Conservation (phyloP, 2,113 vertebrate species). For the Peromyscus maniculatus region DNA sequence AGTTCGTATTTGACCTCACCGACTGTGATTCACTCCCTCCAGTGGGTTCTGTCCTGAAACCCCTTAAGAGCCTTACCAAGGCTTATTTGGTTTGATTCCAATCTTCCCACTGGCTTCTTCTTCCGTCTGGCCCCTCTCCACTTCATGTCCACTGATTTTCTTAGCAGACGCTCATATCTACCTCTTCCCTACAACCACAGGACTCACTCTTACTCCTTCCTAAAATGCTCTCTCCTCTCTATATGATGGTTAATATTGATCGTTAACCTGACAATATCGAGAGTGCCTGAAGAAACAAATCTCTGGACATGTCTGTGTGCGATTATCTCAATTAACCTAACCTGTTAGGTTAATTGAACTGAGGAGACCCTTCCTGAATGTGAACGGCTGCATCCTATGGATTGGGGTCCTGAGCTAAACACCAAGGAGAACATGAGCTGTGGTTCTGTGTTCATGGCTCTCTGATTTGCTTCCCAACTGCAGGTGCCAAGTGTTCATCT, state of each 20-base stretch:
- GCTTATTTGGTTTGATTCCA: background rate
- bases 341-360: background rate
- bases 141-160: background rate
- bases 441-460: background rate
- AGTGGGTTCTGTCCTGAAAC: background rate
- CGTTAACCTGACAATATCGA: background rate
- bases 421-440: background rate
- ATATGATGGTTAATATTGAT: background rate
- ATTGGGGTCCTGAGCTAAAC: background rate
- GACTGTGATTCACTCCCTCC: constrained; percentile 50
- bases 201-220: background rate
- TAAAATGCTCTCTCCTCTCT: constrained; percentile 31
- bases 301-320: background rate
- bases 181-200: background rate
- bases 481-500: too few relatives aligned
- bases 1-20: constrained; percentile 40
- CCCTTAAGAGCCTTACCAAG: background rate
- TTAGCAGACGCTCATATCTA: background rate
- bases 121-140: background rate
- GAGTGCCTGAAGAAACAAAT: background rate
- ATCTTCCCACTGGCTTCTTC: background rate
- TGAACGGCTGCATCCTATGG: background rate
- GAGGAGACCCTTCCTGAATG: background rate
- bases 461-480: background rate
- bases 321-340: background rate